phyloP scores from a whole-genome alignment of 2,113 vertebrate species.

The Setophaga petechia region DNA sequence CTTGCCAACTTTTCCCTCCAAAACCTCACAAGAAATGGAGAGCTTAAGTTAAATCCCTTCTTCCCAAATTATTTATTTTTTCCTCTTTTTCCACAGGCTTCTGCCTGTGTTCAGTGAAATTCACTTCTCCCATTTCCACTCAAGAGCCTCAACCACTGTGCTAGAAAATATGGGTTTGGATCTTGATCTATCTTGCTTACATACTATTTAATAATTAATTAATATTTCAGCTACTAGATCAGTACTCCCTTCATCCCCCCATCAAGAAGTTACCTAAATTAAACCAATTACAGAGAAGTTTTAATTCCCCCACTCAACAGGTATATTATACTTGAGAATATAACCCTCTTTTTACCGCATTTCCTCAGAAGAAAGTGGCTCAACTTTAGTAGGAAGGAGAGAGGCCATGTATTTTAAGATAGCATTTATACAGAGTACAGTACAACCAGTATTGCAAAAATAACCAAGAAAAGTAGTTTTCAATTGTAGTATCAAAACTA shows the following conservation, averaged over 20 bases:
- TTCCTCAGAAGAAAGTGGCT: not conserved
- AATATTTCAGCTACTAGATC: not conserved
- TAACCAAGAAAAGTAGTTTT: not conserved
- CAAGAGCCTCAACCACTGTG: not conserved
- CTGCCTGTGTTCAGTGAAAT: not conserved
- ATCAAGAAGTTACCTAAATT: not conserved
- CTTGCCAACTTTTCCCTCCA: not conserved
- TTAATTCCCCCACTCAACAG: not conserved
- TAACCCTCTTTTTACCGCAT: not conserved
- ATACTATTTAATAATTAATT: too few relatives aligned
- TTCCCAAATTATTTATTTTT: not conserved
- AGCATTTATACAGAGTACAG: not conserved
- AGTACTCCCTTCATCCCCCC: not conserved
- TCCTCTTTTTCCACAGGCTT: not conserved
- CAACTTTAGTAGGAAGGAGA: not conserved
- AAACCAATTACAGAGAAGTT: not conserved
- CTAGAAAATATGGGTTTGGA: not conserved
- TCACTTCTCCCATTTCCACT: not conserved
- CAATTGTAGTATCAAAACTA: not conserved
- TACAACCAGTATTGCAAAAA: not conserved
- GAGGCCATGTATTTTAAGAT: not conserved
- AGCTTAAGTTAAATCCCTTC: not conserved
- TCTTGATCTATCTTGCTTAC: not conserved
- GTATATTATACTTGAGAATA: not conserved
- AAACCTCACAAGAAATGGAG: not conserved